These are phyloP conservation scores for Centroberyx gerrardi DNA, from an alignment of 2,797 vertebrate genomes.

Conservation along the genomic window DNA sequence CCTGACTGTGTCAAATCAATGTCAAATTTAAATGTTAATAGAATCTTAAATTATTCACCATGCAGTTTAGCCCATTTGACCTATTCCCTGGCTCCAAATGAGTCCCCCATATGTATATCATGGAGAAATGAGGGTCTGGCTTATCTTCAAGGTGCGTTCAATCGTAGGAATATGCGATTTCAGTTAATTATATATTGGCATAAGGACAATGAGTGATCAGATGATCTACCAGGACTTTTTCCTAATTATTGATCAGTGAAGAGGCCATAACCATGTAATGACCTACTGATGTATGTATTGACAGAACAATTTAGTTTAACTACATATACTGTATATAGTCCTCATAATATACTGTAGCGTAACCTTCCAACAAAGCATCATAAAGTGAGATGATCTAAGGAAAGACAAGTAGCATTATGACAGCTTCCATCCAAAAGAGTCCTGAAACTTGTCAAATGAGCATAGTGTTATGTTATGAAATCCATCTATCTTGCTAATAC, in stretches of 20 bases:
- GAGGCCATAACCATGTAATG: not conserved
- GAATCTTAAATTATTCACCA: conserved; percentile 87
- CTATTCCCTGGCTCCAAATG: conserved; percentile 75
- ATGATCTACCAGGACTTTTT: conserved; percentile 12
- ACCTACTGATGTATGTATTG: not conserved
- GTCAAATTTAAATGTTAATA: conserved; percentile 89
- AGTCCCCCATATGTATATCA: conserved; percentile 77
- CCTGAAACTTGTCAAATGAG: conserved; percentile 6
- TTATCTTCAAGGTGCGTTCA: conserved; percentile 51
- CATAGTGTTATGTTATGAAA: not conserved
- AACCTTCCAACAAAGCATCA: not conserved
- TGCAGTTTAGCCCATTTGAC: conserved; percentile 83
- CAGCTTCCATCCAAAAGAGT: not conserved
- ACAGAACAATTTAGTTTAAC: not conserved
- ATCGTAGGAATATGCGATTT: conserved; percentile 17
- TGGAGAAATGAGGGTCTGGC: conserved; percentile 58
- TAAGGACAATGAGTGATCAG: conserved; percentile 30
- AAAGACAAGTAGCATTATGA: not conserved
- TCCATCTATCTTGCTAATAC: conserved; percentile 2
- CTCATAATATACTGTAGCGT: not conserved
- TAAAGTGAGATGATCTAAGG: no score
- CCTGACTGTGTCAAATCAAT: conserved; percentile 85
- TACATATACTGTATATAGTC: not conserved
- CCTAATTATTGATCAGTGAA: conserved; percentile 7
- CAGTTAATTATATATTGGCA: conserved; percentile 47